A percentile compares a stretch with the other conserved stretches of the same genome.
These are phyloP conservation scores for Onthophagus taurus DNA, from an alignment of 1,140 invertebrate species.

Conservation along the genomic window DNA sequence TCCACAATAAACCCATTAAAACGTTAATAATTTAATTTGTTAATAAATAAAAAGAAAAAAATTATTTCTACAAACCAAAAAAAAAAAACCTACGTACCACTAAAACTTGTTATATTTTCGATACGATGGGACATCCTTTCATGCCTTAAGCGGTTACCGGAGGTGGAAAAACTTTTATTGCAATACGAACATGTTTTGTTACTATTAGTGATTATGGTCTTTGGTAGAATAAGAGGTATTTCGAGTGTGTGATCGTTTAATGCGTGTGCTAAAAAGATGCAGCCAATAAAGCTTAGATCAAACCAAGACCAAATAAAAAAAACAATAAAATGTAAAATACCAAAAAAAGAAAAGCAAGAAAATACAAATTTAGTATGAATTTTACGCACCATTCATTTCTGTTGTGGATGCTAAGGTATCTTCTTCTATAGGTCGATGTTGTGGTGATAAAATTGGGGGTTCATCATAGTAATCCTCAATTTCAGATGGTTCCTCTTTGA, in stretches of 20 bases:
- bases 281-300: background rate
- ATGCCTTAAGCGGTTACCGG: slow-evolving; percentile 20
- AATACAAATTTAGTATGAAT: too few species aligned
- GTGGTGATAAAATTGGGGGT: slow-evolving; percentile 3
- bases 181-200: slow-evolving; percentile 20
- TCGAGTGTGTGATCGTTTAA: too few species aligned
- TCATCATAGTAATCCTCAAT: slow-evolving; percentile 7
- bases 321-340: background rate
- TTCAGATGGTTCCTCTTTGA: slow-evolving; percentile 7
- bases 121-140: slow-evolving; percentile 14
- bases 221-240: too few species aligned
- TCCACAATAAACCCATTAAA: too few species aligned
- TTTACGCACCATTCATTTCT: slow-evolving; percentile 1
- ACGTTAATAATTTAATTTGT: too few species aligned
- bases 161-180: slow-evolving; percentile 22
- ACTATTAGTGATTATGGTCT: too few species aligned
- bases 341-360: too few species aligned
- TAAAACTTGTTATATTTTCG: background rate
- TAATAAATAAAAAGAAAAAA: too few species aligned
- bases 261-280: too few species aligned
- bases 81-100: slow-evolving; percentile 8
- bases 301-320: slow-evolving; percentile 5
- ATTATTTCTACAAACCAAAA: too few species aligned
- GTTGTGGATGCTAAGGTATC: background rate
- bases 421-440: background rate